phyloP scores from a whole-genome alignment of 2,888 invertebrate species.

The Dorcus hopei region DNA sequence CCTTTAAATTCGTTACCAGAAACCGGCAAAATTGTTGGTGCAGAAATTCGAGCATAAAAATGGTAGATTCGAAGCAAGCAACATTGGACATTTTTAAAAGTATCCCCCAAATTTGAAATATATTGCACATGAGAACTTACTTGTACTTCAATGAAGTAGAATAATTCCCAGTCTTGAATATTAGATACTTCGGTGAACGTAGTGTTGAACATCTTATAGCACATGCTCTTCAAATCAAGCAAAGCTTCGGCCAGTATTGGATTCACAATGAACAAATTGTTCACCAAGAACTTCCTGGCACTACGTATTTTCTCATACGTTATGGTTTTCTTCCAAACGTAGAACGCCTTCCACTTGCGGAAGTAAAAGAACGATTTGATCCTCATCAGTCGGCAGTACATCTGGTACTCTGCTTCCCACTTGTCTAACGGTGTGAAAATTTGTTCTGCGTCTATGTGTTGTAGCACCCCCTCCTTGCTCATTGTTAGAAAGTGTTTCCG shows the following conservation, averaged over 20 bases:
- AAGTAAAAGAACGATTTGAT: constrained; percentile 68
- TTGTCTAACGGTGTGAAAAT: constrained; percentile 72
- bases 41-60: too few species aligned
- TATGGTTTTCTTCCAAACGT: constrained; percentile 71
- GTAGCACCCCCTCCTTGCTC: constrained; percentile 78
- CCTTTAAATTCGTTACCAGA: too few species aligned
- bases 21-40: too few species aligned
- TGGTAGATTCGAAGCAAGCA: too few species aligned
- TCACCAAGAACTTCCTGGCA: constrained; percentile 59
- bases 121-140: constrained; percentile 40
- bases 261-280: constrained; percentile 72
- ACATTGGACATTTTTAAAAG: too few species aligned
- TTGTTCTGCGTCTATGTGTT: constrained; percentile 68
- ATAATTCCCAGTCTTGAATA: constrained; percentile 56
- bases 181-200: constrained; percentile 59
- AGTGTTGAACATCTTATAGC: constrained; percentile 59
- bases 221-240: constrained; percentile 67
- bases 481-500: constrained; percentile 76
- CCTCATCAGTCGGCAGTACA: constrained; percentile 72
- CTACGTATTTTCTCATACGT: constrained; percentile 63
- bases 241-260: constrained; percentile 69
- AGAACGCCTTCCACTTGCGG: constrained; percentile 76
- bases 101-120: too few species aligned
- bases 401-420: constrained; percentile 82
- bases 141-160: constrained; percentile 70